Evolutionary conservation across 2,797 vertebrate species (phyloP).

Genomic region (Syngnathus acus): DNA sequence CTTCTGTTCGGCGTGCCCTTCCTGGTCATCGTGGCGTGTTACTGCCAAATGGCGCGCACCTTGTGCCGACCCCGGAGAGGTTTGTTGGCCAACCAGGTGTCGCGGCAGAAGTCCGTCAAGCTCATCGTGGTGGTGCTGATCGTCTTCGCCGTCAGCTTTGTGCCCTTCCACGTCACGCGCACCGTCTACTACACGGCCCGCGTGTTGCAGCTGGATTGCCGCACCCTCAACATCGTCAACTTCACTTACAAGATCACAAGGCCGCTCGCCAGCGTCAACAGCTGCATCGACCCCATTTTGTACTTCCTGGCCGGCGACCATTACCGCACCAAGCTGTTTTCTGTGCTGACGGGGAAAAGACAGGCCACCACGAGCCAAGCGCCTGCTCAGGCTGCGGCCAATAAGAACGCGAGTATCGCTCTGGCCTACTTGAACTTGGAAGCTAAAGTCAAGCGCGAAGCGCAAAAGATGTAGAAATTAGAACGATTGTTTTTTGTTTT

Average conservation of each 20-base stretch:
- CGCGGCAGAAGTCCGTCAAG: constrained; percentile 76
- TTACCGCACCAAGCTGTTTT: constrained; percentile 71
- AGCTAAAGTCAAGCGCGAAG: background rate
- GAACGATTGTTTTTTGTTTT: background rate
- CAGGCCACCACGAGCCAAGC: constrained; percentile 17
- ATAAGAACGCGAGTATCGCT: constrained; percentile 18
- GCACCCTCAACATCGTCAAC: constrained; percentile 81
- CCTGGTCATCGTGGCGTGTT: constrained; percentile 79
- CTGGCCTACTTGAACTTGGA: constrained; percentile 42
- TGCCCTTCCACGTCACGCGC: constrained; percentile 90
- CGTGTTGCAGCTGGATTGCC: constrained; percentile 72
- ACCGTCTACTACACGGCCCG: constrained; percentile 87
- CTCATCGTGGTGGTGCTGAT: constrained; percentile 81
- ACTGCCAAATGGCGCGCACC: constrained; percentile 80
- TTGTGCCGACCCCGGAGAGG: constrained; percentile 68
- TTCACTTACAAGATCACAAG: constrained; percentile 90
- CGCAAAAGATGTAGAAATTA: background rate
- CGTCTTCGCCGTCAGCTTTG: constrained; percentile 85
- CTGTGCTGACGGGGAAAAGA: constrained; percentile 40
- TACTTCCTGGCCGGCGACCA: constrained; percentile 87
- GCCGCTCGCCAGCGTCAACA: constrained; percentile 87
- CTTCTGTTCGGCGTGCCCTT: constrained; percentile 86
- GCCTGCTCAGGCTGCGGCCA: constrained; percentile 14
- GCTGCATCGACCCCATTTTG: constrained; percentile 89
- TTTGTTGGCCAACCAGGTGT: constrained; percentile 45